Percentiles rank a stretch among this genome's conserved stretches.
Evolutionary conservation across 2,797 vertebrate species (phyloP).

Genomic region (Acanthopagrus latus): DNA sequence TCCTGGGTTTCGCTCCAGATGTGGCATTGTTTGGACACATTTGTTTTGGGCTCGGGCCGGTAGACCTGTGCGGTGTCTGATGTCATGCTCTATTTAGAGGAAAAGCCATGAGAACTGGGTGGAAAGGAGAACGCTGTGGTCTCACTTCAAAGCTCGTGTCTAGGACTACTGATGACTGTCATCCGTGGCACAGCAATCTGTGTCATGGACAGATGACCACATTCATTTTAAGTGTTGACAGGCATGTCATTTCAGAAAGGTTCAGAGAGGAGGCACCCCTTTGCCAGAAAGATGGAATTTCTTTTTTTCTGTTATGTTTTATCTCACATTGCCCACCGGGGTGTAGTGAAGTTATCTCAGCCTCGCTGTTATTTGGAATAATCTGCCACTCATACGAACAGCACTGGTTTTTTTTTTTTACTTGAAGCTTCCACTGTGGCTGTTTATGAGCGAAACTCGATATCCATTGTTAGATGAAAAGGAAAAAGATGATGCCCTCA

Average conservation of each 20-base stretch:
- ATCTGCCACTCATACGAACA: conserved; percentile 28
- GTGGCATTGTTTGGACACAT: conserved; percentile 85
- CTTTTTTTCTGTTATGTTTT: conserved; percentile 17
- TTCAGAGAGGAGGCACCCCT: conserved; percentile 60
- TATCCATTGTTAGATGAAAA: conserved; percentile 40
- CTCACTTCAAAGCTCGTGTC: conserved; percentile 75
- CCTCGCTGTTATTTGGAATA: conserved; percentile 38
- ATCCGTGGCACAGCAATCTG: conserved; percentile 67
- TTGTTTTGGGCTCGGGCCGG: conserved; percentile 77
- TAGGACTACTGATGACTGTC: conserved; percentile 71
- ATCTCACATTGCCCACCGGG: neutral
- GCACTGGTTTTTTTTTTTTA: conserved; percentile 11
- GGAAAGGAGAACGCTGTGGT: conserved; percentile 69
- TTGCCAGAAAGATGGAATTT: conserved; percentile 16
- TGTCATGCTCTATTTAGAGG: conserved; percentile 86
- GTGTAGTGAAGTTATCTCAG: conserved; percentile 26
- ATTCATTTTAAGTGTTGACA: conserved; percentile 78
- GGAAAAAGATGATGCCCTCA: conserved; percentile 55
- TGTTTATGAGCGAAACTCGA: conserved; percentile 48
- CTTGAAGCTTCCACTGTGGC: conserved; percentile 9
- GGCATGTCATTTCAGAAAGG: conserved; percentile 71
- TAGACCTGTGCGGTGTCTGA: conserved; percentile 79
- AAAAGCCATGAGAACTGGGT: conserved; percentile 78
- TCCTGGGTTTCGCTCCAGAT: conserved; percentile 79
- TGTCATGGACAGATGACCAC: conserved; percentile 80